Percentiles rank a stretch among this genome's conserved stretches.
phyloP scores from a whole-genome alignment of 1,140 invertebrate species.

The Drosophila miranda region DNA sequence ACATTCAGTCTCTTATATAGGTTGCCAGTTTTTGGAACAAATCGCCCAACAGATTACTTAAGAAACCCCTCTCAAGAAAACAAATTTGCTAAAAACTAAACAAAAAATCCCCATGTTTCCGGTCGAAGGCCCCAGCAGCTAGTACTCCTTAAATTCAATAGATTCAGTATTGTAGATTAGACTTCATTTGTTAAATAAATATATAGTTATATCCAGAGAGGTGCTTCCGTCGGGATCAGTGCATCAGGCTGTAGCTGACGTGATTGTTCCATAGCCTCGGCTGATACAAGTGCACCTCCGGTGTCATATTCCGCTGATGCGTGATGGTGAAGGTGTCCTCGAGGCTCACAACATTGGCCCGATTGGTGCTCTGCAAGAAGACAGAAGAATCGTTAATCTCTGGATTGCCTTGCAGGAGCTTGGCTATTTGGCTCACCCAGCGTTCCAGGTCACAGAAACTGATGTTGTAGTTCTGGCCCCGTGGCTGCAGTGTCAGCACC shows the following conservation, averaged over 20 bases:
- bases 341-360: slow-evolving; percentile 69
- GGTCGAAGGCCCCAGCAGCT: no score
- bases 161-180: no score
- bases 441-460: slow-evolving; percentile 75
- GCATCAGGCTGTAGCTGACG: slow-evolving; percentile 47
- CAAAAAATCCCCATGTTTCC: no score
- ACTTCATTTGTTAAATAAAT: no score
- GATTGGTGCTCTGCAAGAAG: slow-evolving; percentile 64
- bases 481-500: slow-evolving; percentile 22
- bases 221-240: slow-evolving; percentile 7
- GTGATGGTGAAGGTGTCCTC: slow-evolving; percentile 66
- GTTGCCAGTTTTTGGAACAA: no score
- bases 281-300: slow-evolving; percentile 30
- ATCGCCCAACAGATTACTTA: no score
- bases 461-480: slow-evolving; percentile 57
- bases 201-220: neutral
- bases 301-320: slow-evolving; percentile 32
- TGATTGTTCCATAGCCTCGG: slow-evolving; percentile 44
- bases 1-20: no score
- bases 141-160: no score
- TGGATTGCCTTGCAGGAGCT: no score
- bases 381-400: neutral
- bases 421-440: slow-evolving; percentile 56
- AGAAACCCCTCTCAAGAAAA: no score
- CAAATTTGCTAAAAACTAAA: no score